Evolutionary conservation across 2,797 vertebrate genomes (phyloP), one percentile per base, ranked within the genome.

Genomic region (Mus minutoides): DNA sequence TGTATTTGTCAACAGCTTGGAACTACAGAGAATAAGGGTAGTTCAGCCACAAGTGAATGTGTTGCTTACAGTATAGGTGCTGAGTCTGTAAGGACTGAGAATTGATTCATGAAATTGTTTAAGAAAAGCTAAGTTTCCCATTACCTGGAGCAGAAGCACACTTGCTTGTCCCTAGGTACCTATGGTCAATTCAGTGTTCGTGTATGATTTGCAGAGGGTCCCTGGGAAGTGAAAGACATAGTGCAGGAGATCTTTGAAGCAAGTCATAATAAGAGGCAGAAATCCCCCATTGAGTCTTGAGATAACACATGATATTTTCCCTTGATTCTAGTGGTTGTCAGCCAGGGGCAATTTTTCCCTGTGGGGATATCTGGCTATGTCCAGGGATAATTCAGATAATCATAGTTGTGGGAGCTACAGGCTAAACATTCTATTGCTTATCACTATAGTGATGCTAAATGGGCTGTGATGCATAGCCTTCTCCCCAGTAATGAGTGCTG

Each of bases 1-100:
- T 58, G 46, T 75, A 62, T 67, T 88, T 83, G 62, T 87, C 29
- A 73, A 17, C 37, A 54, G 26, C 4, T 80, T 88, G 75, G 13
- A 9, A 31, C 19, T 67, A 22, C 54, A 76, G 46, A 86, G 24
- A 43, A 9, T 4, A 49, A 64, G 29, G 49, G 1, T 75, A 22
- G 24, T 73, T 94, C 88, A n/a, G 22, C 34, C 43, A 46, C n/a
- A 19, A 8, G 11, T 88, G 89, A 71, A 56, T 56, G 64, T n/a
- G 49, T 52, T 17, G 21, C 86, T 92, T 69, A 29, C 14, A 34
- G 84, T 90, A 75, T n/a, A 29, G 5, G 40, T 54, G 10, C 40
- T 71, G 76, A 56, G 52, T 67, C 52, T 62, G 64, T 93, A 49
- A n/a, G 62, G 92, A 88, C 37, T 88, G 37, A 56, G 58, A 92